Conservation (phyloP, 2,113 vertebrate genomes). For the Oophaga pumilio region DNA sequence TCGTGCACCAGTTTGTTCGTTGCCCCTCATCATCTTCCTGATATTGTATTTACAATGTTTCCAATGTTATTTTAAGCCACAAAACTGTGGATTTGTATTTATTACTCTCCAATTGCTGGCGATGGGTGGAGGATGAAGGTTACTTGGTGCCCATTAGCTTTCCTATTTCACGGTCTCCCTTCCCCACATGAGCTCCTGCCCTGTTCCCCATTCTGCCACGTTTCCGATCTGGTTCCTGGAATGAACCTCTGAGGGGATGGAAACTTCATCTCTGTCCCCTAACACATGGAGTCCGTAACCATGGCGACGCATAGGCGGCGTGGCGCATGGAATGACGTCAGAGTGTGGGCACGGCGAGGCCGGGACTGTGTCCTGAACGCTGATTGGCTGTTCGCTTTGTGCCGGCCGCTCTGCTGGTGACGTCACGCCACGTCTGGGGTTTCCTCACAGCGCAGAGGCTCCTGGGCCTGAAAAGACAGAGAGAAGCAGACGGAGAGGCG, state of each 20-base stretch:
- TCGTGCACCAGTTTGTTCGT: too few species aligned
- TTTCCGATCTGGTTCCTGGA: background rate
- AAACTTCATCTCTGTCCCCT: background rate
- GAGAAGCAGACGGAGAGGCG: background rate
- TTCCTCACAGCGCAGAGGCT: background rate
- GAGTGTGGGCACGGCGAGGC: background rate
- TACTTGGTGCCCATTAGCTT: too few species aligned
- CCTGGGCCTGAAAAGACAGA: background rate
- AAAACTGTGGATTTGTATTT: too few species aligned
- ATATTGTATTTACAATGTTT: too few species aligned
- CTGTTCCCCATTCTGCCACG: background rate
- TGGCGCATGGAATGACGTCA: conserved; percentile 4
- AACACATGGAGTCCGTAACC: conserved; percentile 25
- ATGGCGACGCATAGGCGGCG: conserved; percentile 17
- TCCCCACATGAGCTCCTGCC: too few species aligned
- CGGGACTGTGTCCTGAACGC: background rate
- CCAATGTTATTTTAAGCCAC: too few species aligned
- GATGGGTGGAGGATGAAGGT: too few species aligned
- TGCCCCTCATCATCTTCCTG: too few species aligned
- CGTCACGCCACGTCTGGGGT: conserved; percentile 52
- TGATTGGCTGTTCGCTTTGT: conserved; percentile 32
- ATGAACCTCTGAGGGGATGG: background rate
- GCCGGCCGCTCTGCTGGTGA: conserved; percentile 25
- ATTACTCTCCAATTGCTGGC: too few species aligned
- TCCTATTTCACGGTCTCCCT: too few species aligned